Evolutionary conservation across 2,113 vertebrate genomes (phyloP), one percentile per base, ranked within the genome.

Genomic region (Nanorana parkeri): DNA sequence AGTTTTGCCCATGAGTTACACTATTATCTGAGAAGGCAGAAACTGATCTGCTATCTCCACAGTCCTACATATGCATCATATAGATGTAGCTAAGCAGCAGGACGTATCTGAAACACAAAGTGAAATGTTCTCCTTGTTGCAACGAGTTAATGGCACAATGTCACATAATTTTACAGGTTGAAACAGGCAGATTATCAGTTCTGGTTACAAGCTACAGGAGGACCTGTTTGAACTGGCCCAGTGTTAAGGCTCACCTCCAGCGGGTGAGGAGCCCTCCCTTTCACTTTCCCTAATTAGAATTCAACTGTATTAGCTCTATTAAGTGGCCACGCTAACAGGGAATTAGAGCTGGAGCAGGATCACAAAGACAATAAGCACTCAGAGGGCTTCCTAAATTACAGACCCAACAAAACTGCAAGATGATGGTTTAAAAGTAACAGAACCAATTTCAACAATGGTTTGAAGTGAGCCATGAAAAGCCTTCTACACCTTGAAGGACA

Each of bases 191-290:
- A 93, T 91, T 90, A 92, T 89, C 88, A 85, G 89, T 87, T 86
- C 89, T 90, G 89, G 90, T 89, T 91, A 94, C 90, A 89, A 91
- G 92, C 88, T 87, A 83, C 84, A 89, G 20, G 79, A 85, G 83
- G 89, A 92, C 93, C 89, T 94, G 94, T 82, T 90, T 90, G 90
- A 90, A 90, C 93, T 93, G 92, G 93, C 89, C 92, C 87, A 86
- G 71, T 91, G 91, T 86, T 89, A 92, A 82, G 32, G 71, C 60
- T 82, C 71, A 23, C 71, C 80, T 82, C 71, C 71, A 67, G 71
- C 51, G 58, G 71, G 80, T 20, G 58, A 68, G 5, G 41, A 29
- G 29, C 19, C 55, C 29, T 28, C 24, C 28, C 32, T 66, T 26
- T 64, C 68, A 66, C 60, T 52, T 54, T 64, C 51, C n/a, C 63